Percentiles rank a stretch among this genome's conserved stretches.
These are phyloP conservation scores for Zaprionus africanus DNA, from an alignment of 1,140 invertebrate species.

Conservation along the genomic window DNA sequence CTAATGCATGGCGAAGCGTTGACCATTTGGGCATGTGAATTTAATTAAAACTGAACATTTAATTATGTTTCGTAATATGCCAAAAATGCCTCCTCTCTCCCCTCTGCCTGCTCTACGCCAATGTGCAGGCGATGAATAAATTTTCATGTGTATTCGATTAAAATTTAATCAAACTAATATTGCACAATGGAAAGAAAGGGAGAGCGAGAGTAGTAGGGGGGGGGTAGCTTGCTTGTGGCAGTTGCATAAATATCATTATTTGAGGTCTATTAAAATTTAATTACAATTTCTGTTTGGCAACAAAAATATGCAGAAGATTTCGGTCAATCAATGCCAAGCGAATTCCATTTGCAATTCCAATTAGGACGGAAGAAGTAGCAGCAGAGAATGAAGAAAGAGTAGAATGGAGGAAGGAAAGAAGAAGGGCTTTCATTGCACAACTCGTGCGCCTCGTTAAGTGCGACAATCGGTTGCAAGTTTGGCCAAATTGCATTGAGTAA, in stretches of 20 bases:
- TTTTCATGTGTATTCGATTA: slow-evolving; percentile 61
- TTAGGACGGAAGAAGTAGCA: slow-evolving; percentile 26
- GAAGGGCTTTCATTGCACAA: not conserved
- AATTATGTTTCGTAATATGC: slow-evolving; percentile 59
- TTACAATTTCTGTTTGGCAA: slow-evolving; percentile 19
- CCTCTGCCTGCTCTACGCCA: not conserved
- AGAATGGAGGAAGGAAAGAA: not conserved
- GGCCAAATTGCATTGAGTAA: slow-evolving; percentile 48
- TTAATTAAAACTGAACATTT: slow-evolving; percentile 76
- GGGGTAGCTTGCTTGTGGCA: not conserved
- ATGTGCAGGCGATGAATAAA: not conserved
- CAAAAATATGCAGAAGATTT: slow-evolving; percentile 9
- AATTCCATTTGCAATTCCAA: slow-evolving; percentile 57
- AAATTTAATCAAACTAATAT: slow-evolving; percentile 49
- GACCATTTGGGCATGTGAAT: slow-evolving; percentile 59
- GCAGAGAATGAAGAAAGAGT: too few species aligned
- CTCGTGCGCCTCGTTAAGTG: not conserved
- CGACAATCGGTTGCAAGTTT: slow-evolving; percentile 20
- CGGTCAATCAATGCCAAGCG: slow-evolving; percentile 25
- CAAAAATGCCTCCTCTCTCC: slow-evolving; percentile 32
- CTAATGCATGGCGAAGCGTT: slow-evolving; percentile 6
- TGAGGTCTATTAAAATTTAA: slow-evolving; percentile 46
- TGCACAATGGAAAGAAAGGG: slow-evolving; percentile 17
- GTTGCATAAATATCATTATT: slow-evolving; percentile 18
- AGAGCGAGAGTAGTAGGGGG: not conserved